Evolutionary conservation across 2,113 vertebrate species (phyloP).

Genomic region (Thamnophis sirtalis): DNA sequence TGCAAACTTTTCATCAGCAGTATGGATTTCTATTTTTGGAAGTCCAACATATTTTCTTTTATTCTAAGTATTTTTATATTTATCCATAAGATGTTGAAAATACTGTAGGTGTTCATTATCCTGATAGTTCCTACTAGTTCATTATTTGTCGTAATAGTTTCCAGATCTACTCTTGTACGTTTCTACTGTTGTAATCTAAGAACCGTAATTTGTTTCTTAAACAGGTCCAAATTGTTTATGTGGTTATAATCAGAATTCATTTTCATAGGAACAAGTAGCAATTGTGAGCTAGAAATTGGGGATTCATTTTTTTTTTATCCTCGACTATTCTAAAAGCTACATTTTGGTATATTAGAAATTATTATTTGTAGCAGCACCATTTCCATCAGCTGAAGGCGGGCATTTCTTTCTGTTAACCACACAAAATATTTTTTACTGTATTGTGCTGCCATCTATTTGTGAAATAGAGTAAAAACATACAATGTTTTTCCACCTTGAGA

Average conservation of each 20-base stretch:
- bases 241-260: neutral
- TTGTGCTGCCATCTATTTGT: slow-evolving; percentile 22
- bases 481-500: neutral
- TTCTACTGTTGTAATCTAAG: neutral
- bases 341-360: neutral
- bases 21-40: neutral
- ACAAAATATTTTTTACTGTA: neutral
- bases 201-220: neutral
- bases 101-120: neutral
- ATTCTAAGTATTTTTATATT: neutral
- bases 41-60: neutral
- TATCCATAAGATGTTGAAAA: neutral
- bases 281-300: no score
- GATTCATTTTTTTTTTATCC: neutral
- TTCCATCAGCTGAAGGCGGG: neutral
- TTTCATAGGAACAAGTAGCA: neutral
- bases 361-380: neutral
- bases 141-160: neutral
- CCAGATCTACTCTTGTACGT: neutral
- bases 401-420: neutral
- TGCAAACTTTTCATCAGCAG: neutral
- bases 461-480: neutral
- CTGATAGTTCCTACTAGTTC: neutral
- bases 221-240: neutral
- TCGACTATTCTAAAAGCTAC: neutral